Evolutionary conservation across 2,797 vertebrate species (phyloP), one percentile per base, ranked within the genome.

Genomic region (Arvicola amphibius): DNA sequence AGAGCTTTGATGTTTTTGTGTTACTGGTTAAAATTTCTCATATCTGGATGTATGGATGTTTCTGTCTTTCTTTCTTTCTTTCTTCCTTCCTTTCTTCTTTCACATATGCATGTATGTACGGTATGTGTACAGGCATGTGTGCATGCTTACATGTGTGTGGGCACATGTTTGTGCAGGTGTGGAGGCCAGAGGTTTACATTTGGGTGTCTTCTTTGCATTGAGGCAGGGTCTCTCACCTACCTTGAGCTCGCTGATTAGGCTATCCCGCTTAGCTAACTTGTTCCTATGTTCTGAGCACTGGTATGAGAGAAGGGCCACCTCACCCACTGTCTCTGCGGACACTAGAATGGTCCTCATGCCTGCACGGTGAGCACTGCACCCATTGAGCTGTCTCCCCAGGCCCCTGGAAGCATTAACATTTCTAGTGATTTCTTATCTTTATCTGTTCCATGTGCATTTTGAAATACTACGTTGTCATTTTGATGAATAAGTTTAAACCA

Each of bases 401-500:
- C 46, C 46, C 65, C 51, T 74, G 16, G 86, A 88, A 88, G 16
- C 29, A 65, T 40, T 43, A 37, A 40, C 13, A 11, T 40, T 56
- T 73, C 67, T 87, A 73, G n/a, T 9, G 71, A 16, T 87, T 87
- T 71, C 34, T 65, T 86, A 10, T 32, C n/a, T 48, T 80, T 51
- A 11, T 84, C 40, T n/a, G 80, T 48, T 90, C 6, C 56, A 40
- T 69, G 48, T 40, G 8, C 61, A 56, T 81, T 87, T 61, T 3
- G 32, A 80, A 90, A 91, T 37, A 79, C 27, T 40, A 21, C 14
- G 46, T 81, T 93, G 25, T 43, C 25, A 77, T 53, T 61, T 91
- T 81, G 61, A 94, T 81, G 23, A 81, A 56, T 83, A 92, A 77
- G 29, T 51, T 84, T 92, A 90, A 91, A 71, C 23, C 40, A 77